Percentiles rank a stretch among this genome's conserved stretches.
These are phyloP conservation scores for Chamaetylas fuelleborni DNA, from an alignment of 2,113 vertebrate genomes.

Conservation along the genomic window DNA sequence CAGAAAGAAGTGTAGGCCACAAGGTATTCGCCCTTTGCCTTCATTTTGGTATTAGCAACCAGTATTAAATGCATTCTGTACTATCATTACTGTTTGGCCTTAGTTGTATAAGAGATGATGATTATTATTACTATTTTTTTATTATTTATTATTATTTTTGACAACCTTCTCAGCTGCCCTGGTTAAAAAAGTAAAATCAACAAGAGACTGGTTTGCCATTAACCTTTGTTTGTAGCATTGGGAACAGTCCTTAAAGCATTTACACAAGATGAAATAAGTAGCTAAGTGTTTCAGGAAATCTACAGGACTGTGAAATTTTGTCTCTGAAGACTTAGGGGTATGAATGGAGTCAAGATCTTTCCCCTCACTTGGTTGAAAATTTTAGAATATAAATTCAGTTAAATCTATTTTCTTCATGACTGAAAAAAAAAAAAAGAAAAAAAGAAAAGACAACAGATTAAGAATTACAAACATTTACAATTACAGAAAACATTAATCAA, in stretches of 20 bases:
- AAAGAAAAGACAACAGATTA: not conserved
- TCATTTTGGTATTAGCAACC: not conserved
- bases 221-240: conserved; percentile 10
- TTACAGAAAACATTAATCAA: conserved; percentile 31
- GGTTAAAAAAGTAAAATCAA: conserved; percentile 30
- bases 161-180: not conserved
- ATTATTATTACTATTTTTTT: not conserved
- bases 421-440: not conserved
- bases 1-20: not conserved
- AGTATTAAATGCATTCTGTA: not conserved
- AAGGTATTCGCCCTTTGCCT: not conserved
- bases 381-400: conserved; percentile 43
- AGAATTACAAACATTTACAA: conserved; percentile 20
- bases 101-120: not conserved
- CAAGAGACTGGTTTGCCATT: not conserved
- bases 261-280: conserved; percentile 23
- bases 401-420: not conserved
- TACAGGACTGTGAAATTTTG: conserved; percentile 40
- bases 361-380: not conserved
- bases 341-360: conserved; percentile 1
- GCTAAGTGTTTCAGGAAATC: conserved; percentile 38
- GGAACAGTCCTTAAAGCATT: not conserved
- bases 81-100: not conserved
- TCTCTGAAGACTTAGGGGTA: conserved; percentile 21
- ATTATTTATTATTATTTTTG: not conserved